A percentile compares a stretch with the other conserved stretches of the same genome.
Conservation (phyloP, 2,888 invertebrate genomes). For the Eupelmus urozonus region DNA sequence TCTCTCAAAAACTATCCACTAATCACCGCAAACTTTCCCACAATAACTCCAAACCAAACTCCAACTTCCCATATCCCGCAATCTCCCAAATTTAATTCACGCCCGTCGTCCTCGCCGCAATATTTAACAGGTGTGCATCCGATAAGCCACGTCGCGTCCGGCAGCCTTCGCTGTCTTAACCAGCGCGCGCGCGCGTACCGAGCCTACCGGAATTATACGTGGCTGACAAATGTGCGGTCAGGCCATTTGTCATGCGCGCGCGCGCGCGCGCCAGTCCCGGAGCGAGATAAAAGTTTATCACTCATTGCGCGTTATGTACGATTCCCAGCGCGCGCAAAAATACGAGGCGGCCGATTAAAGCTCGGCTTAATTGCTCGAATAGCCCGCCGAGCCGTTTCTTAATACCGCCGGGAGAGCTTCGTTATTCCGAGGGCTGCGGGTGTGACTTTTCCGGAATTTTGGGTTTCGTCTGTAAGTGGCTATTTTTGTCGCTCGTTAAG, state of each 20-base stretch:
- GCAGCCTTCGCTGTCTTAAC: background rate
- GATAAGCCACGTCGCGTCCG: conserved; percentile 1
- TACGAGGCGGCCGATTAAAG: conserved; percentile 24
- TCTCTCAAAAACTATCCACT: no score
- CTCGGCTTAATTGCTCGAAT: conserved; percentile 44
- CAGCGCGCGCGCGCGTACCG: background rate
- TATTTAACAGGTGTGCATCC: background rate
- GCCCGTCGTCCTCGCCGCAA: background rate
- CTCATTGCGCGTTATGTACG: conserved; percentile 45
- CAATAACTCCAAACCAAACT: no score
- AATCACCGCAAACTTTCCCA: no score
- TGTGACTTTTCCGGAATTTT: no score
- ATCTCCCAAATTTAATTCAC: background rate
- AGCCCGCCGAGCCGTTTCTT: conserved; percentile 10
- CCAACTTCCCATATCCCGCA: no score
- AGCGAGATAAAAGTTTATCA: conserved; percentile 57
- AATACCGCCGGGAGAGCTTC: conserved; percentile 21
- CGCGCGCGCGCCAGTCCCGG: no score
- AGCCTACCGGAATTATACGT: conserved; percentile 24
- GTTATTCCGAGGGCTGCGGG: no score
- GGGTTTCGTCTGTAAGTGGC: no score
- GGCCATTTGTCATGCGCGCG: conserved; percentile 48
- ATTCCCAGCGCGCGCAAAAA: conserved; percentile 23
- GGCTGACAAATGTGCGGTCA: conserved; percentile 41
- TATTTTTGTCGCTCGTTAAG: no score